Evolutionary conservation across 2,113 vertebrate species (phyloP).

Genomic region (Grantiella picta): DNA sequence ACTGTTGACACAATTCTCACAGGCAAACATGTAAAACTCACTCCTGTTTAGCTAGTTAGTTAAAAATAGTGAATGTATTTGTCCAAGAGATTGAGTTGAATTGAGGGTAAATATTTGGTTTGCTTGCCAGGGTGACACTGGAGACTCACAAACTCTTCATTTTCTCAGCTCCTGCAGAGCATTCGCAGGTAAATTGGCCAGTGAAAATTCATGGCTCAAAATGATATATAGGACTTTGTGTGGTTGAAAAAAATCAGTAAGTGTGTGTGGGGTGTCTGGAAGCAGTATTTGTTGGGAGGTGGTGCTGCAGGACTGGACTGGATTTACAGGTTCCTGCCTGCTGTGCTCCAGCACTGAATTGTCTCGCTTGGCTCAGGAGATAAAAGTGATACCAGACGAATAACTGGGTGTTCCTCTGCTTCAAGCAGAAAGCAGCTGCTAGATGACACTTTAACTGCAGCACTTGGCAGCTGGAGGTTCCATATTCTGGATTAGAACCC

Average conservation of each 20-base stretch:
- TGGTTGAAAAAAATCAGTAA: rapidly evolving
- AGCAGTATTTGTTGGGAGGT: background rate
- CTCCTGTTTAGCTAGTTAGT: background rate
- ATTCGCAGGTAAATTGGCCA: rapidly evolving
- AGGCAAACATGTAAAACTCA: background rate
- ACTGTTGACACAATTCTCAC: background rate
- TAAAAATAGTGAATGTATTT: background rate
- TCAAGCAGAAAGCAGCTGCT: background rate
- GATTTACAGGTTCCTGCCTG: background rate
- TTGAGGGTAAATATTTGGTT: constrained; percentile 3
- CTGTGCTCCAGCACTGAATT: background rate
- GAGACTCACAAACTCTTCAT: background rate
- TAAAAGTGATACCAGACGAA: background rate
- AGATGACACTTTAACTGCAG: background rate
- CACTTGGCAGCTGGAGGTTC: background rate
- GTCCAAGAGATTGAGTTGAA: background rate
- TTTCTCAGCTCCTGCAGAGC: background rate
- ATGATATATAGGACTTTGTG: rapidly evolving
- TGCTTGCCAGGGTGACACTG: background rate
- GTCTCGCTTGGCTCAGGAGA: background rate
- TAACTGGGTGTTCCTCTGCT: background rate
- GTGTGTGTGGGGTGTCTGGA: background rate
- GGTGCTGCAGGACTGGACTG: background rate
- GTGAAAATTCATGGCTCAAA: background rate
- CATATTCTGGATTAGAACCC: background rate